phyloP scores from a whole-genome alignment of 2,797 vertebrate genomes.

The Pelochelys cantorii region DNA sequence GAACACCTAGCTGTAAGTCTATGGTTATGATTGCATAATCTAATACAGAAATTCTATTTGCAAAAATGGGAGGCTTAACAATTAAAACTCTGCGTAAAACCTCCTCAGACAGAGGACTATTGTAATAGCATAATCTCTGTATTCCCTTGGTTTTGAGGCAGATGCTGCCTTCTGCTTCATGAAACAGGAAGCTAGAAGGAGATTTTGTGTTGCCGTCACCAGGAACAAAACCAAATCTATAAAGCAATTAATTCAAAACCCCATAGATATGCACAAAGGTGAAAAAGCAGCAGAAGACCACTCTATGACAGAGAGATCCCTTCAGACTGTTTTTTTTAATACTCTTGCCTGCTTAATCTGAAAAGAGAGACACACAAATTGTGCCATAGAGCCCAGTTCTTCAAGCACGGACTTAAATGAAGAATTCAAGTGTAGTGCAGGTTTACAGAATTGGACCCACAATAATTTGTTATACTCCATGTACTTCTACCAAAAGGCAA shows the following conservation, averaged over 20 bases:
- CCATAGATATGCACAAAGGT: constrained; percentile 14
- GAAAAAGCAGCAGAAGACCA: not conserved
- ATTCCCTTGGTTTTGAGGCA: not conserved
- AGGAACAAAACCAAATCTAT: constrained; percentile 44
- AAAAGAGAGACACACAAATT: not conserved
- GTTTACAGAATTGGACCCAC: not conserved
- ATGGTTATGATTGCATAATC: not conserved
- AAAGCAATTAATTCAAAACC: constrained; percentile 4
- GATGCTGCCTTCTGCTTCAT: not conserved
- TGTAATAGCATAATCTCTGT: not conserved
- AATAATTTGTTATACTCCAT: not conserved
- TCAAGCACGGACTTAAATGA: not conserved
- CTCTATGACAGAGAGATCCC: not conserved
- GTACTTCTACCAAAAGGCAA: not conserved
- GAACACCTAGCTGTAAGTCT: not conserved
- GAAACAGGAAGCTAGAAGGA: not conserved
- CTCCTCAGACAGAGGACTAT: not conserved
- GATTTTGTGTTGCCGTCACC: constrained; percentile 20
- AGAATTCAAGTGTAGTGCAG: not conserved
- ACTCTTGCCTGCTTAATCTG: not conserved
- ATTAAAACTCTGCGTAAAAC: not conserved
- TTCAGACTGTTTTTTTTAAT: not conserved
- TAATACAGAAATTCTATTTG: not conserved
- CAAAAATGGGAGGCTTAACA: not conserved
- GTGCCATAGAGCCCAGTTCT: not conserved